These are phyloP conservation scores for Lacanobia oleracea DNA, from an alignment of 2,888 invertebrate species.

Conservation along the genomic window DNA sequence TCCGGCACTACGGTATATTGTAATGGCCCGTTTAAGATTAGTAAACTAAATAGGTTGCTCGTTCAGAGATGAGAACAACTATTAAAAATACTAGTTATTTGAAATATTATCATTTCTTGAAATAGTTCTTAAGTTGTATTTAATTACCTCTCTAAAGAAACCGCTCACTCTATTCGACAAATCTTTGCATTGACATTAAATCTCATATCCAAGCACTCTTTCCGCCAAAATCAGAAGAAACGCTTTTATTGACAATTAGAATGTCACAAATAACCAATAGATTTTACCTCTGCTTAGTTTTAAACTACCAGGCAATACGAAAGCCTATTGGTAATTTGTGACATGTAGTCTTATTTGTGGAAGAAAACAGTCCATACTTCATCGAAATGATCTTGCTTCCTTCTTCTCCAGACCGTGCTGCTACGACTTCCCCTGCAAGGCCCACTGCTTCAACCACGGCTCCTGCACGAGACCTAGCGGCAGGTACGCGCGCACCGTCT, in stretches of 20 bases:
- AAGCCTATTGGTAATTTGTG: not conserved
- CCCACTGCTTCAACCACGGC: slow-evolving; percentile 87
- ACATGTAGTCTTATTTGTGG: not conserved
- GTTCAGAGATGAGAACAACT: slow-evolving; percentile 23
- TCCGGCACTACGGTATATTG: slow-evolving; percentile 37
- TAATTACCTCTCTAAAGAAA: not conserved
- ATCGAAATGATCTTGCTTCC: not conserved
- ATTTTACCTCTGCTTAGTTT: not conserved
- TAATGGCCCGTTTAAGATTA: slow-evolving; percentile 58
- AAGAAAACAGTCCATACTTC: not conserved
- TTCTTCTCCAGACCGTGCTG: slow-evolving; percentile 81
- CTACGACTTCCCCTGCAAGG: slow-evolving; percentile 88
- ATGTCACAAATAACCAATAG: not conserved
- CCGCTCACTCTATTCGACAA: not conserved
- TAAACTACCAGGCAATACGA: not conserved
- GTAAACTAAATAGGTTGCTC: slow-evolving; percentile 49
- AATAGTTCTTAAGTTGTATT: not conserved
- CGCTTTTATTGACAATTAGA: not conserved
- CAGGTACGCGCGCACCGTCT: slow-evolving; percentile 84
- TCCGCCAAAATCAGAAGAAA: not conserved
- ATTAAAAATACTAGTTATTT: slow-evolving; percentile 9
- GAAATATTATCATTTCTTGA: not conserved
- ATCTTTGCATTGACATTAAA: not conserved
- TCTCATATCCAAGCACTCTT: no score
- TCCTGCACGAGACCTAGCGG: slow-evolving; percentile 86